Base-by-base conservation (phyloP, 2,113 vertebrate genomes). In the Cichladusa arquata region DNA sequence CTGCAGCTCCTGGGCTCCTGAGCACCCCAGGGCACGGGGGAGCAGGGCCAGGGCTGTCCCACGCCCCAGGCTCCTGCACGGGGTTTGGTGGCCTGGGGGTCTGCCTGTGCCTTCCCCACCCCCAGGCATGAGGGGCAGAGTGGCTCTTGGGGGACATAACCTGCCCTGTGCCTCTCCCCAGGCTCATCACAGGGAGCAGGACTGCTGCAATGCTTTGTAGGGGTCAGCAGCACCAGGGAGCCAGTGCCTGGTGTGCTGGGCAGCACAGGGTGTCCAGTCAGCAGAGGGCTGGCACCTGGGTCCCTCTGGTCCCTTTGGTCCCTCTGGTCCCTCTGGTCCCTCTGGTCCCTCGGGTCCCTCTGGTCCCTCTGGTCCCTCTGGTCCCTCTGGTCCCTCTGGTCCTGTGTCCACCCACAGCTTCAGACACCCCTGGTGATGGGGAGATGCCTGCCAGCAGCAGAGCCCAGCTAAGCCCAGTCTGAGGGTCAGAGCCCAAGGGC, bases 81-180 rank as follows among this genome's bases (percentile, higher is more conserved):
- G 44, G 18, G 5, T 2, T 11, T 0, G 0, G 29, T 64, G 57
- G 5, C 4, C 0, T 14, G 28, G 5, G 38, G 14, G 5, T 26
- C 29, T 1, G 2, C 17, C 34, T 45, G 34, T 4, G 6, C 20
- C 29, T 54, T 23, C 38, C 19, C 42, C 15, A 12, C 8, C 12
- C 17, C 28, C 1, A 1, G 38, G 14, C 14, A 29, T 5, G 19
- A 36, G 42, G 42, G n/a, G 29, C 2, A 8, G 29, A 31, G 34
- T 1, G 11, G 70, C 33, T 48, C 9, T 11, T 2, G 3, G 40
- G 57, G 31, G 24, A 38, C 24, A 17, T 3, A 34, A 10, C 14
- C 3, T 2, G 38, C 31, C 51, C 40, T 7, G 12, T 4, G 29
- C 25, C 19, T 7, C 3, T 34, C 33, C 40, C 31, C 60, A n/a